phyloP scores from a whole-genome alignment of 2,888 invertebrate species.

The Myopa testacea region DNA sequence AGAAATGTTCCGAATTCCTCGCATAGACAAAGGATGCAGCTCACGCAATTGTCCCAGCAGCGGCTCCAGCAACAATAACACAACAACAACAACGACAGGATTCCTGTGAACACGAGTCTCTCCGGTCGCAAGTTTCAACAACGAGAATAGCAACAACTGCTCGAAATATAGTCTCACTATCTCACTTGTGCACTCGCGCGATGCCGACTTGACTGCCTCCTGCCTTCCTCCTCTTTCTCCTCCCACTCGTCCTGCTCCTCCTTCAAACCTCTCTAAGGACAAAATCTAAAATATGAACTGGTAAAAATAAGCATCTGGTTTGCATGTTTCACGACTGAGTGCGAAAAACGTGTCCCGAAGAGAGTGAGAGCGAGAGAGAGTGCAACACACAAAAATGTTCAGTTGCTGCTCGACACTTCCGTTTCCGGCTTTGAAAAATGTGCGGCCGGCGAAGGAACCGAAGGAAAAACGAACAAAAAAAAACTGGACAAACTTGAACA shows the following conservation, averaged over 20 bases:
- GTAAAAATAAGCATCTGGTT: constrained; percentile 52
- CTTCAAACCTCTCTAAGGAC: neutral
- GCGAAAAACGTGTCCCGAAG: constrained; percentile 26
- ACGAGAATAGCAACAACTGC: neutral
- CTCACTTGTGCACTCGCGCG: neutral
- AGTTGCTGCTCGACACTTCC: constrained; percentile 38
- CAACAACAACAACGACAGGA: constrained; percentile 27
- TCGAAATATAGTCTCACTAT: neutral
- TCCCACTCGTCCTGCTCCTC: neutral
- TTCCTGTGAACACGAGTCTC: constrained; percentile 16
- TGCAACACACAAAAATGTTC: constrained; percentile 28
- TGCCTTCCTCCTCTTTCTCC: neutral
- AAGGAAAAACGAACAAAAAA: constrained; percentile 11
- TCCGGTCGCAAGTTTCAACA: constrained; percentile 17
- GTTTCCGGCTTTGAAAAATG: constrained; percentile 36
- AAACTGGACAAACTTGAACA: constrained; percentile 12
- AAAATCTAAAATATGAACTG: constrained; percentile 35
- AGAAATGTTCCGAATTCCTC: constrained; percentile 26
- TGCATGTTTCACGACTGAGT: constrained; percentile 49
- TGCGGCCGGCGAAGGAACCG: constrained; percentile 11
- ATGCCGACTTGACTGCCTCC: neutral
- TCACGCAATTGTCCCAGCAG: constrained; percentile 25
- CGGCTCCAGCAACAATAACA: neutral
- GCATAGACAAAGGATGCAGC: constrained; percentile 32
- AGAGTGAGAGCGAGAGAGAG: constrained; percentile 12